phyloP scores from a whole-genome alignment of 2,797 vertebrate species.

The Eulemur rubriventer region DNA sequence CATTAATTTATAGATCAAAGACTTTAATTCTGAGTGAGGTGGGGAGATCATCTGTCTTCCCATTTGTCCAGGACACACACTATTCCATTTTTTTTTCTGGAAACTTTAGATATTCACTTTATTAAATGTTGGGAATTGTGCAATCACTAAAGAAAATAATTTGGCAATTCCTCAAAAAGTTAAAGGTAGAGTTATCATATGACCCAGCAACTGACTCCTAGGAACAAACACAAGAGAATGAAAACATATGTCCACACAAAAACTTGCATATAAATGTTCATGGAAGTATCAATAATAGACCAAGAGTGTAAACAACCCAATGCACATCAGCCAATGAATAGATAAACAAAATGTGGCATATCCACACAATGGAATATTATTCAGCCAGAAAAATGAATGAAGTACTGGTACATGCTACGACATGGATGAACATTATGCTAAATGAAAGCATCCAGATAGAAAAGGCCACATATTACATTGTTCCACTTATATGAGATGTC shows the following conservation, averaged over 20 bases:
- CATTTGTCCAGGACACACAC: neutral
- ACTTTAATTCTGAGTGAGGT: neutral
- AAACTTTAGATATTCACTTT: neutral
- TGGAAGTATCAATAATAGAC: neutral
- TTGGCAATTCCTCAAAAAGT: neutral
- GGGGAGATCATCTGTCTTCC: neutral
- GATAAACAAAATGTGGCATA: neutral
- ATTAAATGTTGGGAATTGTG: neutral
- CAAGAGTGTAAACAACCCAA: neutral
- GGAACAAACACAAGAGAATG: neutral
- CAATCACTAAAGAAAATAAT: neutral
- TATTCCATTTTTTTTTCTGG: neutral
- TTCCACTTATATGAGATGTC: constrained; percentile 2
- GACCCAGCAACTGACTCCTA: neutral
- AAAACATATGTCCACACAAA: neutral
- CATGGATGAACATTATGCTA: neutral
- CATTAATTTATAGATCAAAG: neutral
- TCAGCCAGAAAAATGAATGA: neutral
- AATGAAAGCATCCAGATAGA: neutral
- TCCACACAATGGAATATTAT: neutral
- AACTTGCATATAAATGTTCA: neutral
- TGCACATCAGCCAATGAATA: neutral
- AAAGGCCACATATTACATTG: neutral
- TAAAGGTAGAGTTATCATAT: neutral
- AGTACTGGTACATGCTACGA: neutral